Evolutionary conservation across 2,888 invertebrate genomes (phyloP).

Genomic region (Anodontia alba): DNA sequence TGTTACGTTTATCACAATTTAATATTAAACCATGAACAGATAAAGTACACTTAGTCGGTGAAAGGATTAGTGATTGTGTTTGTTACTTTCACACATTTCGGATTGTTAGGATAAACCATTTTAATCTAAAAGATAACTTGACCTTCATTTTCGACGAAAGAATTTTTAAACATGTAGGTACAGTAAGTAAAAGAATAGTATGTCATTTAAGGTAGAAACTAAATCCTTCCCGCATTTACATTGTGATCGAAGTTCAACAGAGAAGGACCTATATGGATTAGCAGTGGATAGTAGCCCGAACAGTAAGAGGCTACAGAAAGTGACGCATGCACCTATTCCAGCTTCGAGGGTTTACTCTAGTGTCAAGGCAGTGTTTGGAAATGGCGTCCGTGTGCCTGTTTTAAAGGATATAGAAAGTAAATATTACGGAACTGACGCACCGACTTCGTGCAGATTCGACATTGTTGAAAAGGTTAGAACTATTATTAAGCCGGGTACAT

Average conservation of each 20-base stretch:
- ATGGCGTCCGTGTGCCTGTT: conserved; percentile 48
- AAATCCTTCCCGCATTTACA: not conserved
- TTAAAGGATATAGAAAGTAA: conserved; percentile 43
- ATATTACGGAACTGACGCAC: conserved; percentile 27
- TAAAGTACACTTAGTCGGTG: no score
- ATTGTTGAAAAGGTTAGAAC: conserved; percentile 56
- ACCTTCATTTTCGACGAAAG: no score
- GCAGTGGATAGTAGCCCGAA: conserved; percentile 26
- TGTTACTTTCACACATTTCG: no score
- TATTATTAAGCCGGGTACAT: conserved; percentile 51
- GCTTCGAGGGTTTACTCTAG: not conserved
- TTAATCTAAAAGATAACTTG: no score
- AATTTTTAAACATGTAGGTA: no score
- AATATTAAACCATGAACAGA: no score
- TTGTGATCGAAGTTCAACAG: not conserved
- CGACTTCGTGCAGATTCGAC: conserved; percentile 50
- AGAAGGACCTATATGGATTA: conserved; percentile 43
- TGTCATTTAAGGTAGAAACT: no score
- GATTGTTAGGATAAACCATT: no score
- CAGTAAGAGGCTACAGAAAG: not conserved
- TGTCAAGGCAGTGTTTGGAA: not conserved
- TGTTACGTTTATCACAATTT: no score
- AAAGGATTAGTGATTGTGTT: no score
- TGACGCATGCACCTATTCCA: not conserved
- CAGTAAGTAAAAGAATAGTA: no score